These are phyloP conservation scores for Perca flavescens DNA, from an alignment of 2,113 vertebrate genomes.

Conservation along the genomic window DNA sequence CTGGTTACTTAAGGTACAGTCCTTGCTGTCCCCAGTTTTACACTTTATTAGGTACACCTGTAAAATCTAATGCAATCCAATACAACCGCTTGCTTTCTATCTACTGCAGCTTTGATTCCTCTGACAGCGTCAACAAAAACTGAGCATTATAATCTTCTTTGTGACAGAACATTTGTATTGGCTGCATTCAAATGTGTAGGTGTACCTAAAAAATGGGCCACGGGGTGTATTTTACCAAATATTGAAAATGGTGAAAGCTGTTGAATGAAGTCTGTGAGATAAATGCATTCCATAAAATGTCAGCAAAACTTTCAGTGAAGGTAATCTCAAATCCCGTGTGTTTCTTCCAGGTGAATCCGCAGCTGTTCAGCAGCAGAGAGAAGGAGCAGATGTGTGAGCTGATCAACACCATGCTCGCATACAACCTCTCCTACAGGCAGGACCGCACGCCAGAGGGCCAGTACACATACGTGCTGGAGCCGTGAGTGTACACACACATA, in stretches of 20 bases:
- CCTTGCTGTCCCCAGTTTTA: neutral
- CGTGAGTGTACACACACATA: slow-evolving; percentile 87
- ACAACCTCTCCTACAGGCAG: slow-evolving; percentile 96
- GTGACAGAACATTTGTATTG: too few species aligned
- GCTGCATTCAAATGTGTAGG: too few species aligned
- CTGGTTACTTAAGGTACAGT: neutral
- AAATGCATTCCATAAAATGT: too few species aligned
- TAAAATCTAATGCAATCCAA: neutral
- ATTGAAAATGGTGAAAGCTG: too few species aligned
- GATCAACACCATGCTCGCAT: slow-evolving; percentile 93
- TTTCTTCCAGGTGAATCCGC: slow-evolving; percentile 91
- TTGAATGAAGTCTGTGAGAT: too few species aligned
- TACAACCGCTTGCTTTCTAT: too few species aligned
- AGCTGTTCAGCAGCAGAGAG: slow-evolving; percentile 94
- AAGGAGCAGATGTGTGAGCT: slow-evolving; percentile 93
- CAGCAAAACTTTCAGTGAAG: neutral
- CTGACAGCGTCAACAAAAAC: too few species aligned
- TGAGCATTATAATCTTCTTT: too few species aligned
- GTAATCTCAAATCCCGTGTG: neutral
- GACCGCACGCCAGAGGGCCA: slow-evolving; percentile 92
- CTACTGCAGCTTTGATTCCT: too few species aligned
- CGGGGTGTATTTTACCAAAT: too few species aligned
- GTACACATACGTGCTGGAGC: slow-evolving; percentile 92
- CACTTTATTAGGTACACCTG: neutral
- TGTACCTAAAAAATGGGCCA: too few species aligned